Evolutionary conservation across 2,797 vertebrate species (phyloP), one percentile per base, ranked within the genome.

Genomic region (Mionectes olivaceus): DNA sequence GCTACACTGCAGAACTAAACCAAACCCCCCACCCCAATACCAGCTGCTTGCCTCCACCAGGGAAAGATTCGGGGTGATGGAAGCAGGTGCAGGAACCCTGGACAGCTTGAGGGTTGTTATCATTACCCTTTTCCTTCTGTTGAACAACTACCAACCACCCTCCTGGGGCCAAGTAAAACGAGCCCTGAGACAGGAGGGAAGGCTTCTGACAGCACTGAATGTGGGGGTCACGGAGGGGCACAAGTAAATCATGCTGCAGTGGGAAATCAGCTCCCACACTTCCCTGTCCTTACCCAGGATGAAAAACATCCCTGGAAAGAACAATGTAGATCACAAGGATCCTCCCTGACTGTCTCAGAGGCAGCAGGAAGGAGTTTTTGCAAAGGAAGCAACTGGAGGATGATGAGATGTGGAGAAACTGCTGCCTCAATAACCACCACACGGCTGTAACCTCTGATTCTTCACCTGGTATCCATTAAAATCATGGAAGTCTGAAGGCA

Each of bases 281-380:
- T 75, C 70, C 57, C 33, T 1, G 0, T 53, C 77, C 53, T 68
- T 5, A 43, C 2, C 37, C 5, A 0, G 3, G 22, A 41, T 19
- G 11, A 46, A 47, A 47, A 84, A 68, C 32, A 35, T 37, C 49
- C 56, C 69, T 22, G 35, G 15, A 28, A 76, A 77, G 25, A 49
- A 60, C 10, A 43, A 9, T 0, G 1, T 10, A 32, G 70, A 71
- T n/a, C 63, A 81, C 39, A 11, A 30, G 15, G 32, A 77, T 59
- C 59, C 71, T 69, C 43, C 53, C 70, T 35, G 61, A 28, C 11
- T 5, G 2, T 30, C 63, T 60, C 65, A 43, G 47, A 69, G 44
- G 84, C 60, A 89, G 69, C 68, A 82, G 33, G 13, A 65, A 83
- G 71, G 70, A 50, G 22, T 74, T 88, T 88, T 14, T 75, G 76